These are phyloP conservation scores for Cirrhinus molitorella DNA, from an alignment of 2,797 vertebrate genomes.

Conservation along the genomic window DNA sequence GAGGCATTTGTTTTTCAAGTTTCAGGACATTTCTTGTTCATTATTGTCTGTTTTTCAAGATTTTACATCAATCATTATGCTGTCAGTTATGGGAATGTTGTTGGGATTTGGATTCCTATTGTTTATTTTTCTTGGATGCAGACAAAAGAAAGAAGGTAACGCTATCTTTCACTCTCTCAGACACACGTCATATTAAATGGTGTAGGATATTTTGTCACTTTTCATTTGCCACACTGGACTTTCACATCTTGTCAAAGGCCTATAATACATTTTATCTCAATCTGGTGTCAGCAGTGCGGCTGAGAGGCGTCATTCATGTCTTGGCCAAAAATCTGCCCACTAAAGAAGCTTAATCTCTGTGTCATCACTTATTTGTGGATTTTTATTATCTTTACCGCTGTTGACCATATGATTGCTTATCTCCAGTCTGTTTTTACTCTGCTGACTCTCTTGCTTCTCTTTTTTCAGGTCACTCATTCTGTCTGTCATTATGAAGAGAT, in stretches of 20 bases:
- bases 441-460: not conserved
- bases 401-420: not conserved
- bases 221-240: not conserved
- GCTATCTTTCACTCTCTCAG: not conserved
- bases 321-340: not conserved
- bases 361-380: not conserved
- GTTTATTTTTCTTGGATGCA: not conserved
- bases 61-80: not conserved
- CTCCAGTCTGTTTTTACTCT: not conserved
- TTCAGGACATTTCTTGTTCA: no score
- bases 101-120: not conserved
- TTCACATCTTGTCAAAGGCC: not conserved
- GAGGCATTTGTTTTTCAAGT: not conserved
- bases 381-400: not conserved
- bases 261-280: not conserved
- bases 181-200: not conserved
- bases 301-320: not conserved
- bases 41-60: not conserved
- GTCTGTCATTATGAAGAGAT: constrained; percentile 24
- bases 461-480: not conserved
- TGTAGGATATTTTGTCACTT: not conserved
- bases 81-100: not conserved
- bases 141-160: not conserved
- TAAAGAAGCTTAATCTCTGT: not conserved
- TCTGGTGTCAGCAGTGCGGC: not conserved